Conservation (phyloP, 2,888 invertebrate species). For the Muscina levida region DNA sequence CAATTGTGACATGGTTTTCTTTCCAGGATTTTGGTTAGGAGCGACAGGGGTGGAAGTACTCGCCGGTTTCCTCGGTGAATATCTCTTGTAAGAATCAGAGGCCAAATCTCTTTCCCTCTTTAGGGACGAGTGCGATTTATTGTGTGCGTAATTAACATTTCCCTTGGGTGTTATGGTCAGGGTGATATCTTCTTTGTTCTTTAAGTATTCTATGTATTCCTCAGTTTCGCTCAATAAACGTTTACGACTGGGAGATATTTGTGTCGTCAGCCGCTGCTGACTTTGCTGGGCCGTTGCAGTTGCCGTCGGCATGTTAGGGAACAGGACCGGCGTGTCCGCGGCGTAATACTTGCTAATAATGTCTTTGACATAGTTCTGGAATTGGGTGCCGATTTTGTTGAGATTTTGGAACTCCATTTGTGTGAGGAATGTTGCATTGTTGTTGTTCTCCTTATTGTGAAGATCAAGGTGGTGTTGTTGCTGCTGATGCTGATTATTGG, state of each 20-base stretch:
- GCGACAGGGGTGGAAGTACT: constrained; percentile 11
- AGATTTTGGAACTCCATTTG: constrained; percentile 79
- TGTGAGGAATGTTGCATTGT: constrained; percentile 75
- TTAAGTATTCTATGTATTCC: constrained; percentile 79
- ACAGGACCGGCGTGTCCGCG: constrained; percentile 77
- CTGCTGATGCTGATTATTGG: constrained; percentile 51
- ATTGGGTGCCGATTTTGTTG: constrained; percentile 78
- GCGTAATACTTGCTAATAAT: constrained; percentile 79
- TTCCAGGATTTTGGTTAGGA: constrained; percentile 41
- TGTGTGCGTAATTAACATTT: constrained; percentile 30
- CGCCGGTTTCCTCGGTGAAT: constrained; percentile 69
- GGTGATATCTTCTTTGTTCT: constrained; percentile 79
- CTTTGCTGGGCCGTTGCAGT: constrained; percentile 70
- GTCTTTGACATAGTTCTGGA: constrained; percentile 79
- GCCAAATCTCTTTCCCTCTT: constrained; percentile 73
- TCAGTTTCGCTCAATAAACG: constrained; percentile 77
- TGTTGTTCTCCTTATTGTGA: constrained; percentile 70
- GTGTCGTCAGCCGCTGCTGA: constrained; percentile 54
- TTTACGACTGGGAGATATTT: constrained; percentile 67
- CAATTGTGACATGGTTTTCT: constrained; percentile 74
- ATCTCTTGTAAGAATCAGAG: constrained; percentile 66
- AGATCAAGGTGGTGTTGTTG: constrained; percentile 63
- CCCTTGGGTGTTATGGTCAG: constrained; percentile 77
- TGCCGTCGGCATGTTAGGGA: constrained; percentile 71
- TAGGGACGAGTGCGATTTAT: constrained; percentile 66